Evolutionary conservation across 2,888 invertebrate species (phyloP), one percentile per base, ranked within the genome.

Genomic region (Agrilus biguttatus): DNA sequence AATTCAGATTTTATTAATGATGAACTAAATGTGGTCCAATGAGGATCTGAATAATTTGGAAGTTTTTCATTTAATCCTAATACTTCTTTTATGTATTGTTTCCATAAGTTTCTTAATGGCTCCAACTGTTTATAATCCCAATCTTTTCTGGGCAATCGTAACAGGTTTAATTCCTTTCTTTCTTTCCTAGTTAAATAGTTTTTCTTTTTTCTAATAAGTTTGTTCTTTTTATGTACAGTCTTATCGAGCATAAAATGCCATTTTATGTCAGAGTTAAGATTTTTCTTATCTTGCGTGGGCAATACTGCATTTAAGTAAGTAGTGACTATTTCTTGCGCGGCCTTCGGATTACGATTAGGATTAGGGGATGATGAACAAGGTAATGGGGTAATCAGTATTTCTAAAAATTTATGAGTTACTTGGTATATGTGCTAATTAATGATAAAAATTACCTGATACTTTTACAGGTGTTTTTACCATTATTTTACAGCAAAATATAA

Each of bases 101-200:
- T 66, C 88, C 88, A 88, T 47, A 86, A 66, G 8, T 71, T 53
- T 59, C 86, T 72, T 48, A 88, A 63, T 0, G 74, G 71, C 37
- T 77, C 43, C 4, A 80, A 66, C 49, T 83, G 77, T n/a, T 56
- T 57, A 54, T 82, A 87, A 47, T 72, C 72, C 47, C 86, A 66
- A 45, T 74, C 72, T 2, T 69, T 67, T 45, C 73, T 73, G 3
- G 77, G 74, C 43, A 83, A 63, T 41, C 72, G 71, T 53, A 79
- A 74, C 17, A 86, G 68, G 14, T 80, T 78, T 4, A 84, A 58
- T 2, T 66, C 51, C 43, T 72, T 72, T 47, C 77, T 74, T 54
- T 81, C 75, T 47, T 71, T 72, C 21, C 77, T 67, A 0, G 74
- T 75, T 14, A 81, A 59, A 32, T 69, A 69, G 19, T 64, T 66